Evolutionary conservation across 2,888 invertebrate genomes (phyloP).

Genomic region (Polyploca ridens): DNA sequence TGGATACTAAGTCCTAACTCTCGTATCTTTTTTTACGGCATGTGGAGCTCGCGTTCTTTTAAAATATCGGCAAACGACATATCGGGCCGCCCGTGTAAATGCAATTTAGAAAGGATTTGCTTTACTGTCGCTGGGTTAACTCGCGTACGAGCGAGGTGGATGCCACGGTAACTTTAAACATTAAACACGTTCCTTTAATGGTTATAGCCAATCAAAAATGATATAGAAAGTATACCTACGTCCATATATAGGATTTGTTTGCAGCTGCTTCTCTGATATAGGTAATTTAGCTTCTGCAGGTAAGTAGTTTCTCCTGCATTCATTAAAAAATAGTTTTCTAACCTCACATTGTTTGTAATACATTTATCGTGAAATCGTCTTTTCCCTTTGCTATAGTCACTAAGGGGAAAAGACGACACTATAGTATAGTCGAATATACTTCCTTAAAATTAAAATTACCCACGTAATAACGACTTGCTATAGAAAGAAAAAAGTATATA

Average conservation of each 20-base stretch:
- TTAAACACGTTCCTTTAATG: constrained; percentile 33
- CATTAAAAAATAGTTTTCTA: no score
- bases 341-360: no score
- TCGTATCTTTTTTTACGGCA: constrained; percentile 81
- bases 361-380: no score
- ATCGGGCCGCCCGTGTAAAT: constrained; percentile 55
- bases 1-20: constrained; percentile 84
- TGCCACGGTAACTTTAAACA: constrained; percentile 40
- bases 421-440: no score
- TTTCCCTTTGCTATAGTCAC: no score
- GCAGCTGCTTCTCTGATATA: no score
- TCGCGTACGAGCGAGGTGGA: constrained; percentile 8
- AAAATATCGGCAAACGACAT: constrained; percentile 77
- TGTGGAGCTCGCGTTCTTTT: constrained; percentile 70
- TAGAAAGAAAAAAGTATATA: no score
- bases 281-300: no score
- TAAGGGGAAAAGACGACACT: no score
- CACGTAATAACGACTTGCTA: no score
- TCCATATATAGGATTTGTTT: not conserved
- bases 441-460: no score
- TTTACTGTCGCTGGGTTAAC: constrained; percentile 57
- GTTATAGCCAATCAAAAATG: constrained; percentile 1
- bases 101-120: constrained; percentile 81
- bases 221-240: not conserved
- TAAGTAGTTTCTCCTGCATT: no score